Evolutionary conservation across 2,888 invertebrate species (phyloP).

Genomic region (Cantharis rustica): DNA sequence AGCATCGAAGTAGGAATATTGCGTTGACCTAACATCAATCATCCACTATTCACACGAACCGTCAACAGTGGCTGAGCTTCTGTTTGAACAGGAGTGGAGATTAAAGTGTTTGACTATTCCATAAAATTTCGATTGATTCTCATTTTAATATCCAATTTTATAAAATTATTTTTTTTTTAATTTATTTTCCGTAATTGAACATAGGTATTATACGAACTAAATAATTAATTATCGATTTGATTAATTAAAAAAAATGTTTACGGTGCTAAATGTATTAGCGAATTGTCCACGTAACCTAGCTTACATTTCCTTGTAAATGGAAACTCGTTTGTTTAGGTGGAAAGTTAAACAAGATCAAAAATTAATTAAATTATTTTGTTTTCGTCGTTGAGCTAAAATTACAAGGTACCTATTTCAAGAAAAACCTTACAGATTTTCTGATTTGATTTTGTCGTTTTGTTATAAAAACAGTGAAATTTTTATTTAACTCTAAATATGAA

Average conservation of each 20-base stretch:
- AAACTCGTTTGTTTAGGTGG: background rate
- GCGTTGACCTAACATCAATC: slow-evolving; percentile 31
- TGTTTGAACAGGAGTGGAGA: slow-evolving; percentile 23
- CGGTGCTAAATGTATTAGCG: background rate
- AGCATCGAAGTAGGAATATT: slow-evolving; percentile 23
- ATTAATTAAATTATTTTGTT: background rate
- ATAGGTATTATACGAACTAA: background rate
- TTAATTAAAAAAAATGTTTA: background rate
- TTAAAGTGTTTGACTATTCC: slow-evolving; percentile 22
- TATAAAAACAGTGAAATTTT: background rate
- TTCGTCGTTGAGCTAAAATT: background rate
- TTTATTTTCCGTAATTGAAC: background rate
- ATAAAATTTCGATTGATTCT: slow-evolving; percentile 17
- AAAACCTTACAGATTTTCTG: background rate
- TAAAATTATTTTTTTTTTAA: background rate
- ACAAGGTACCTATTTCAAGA: background rate
- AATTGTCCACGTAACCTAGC: background rate
- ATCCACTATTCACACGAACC: slow-evolving; percentile 27
- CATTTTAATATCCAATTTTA: slow-evolving; percentile 18
- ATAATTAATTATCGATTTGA: background rate
- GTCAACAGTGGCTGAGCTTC: slow-evolving; percentile 22
- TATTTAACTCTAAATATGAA: background rate
- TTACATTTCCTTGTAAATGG: background rate
- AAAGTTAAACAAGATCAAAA: background rate
- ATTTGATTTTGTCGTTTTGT: background rate